Evolutionary conservation across 2,113 vertebrate species (phyloP).

Genomic region (Halichoeres trimaculatus): DNA sequence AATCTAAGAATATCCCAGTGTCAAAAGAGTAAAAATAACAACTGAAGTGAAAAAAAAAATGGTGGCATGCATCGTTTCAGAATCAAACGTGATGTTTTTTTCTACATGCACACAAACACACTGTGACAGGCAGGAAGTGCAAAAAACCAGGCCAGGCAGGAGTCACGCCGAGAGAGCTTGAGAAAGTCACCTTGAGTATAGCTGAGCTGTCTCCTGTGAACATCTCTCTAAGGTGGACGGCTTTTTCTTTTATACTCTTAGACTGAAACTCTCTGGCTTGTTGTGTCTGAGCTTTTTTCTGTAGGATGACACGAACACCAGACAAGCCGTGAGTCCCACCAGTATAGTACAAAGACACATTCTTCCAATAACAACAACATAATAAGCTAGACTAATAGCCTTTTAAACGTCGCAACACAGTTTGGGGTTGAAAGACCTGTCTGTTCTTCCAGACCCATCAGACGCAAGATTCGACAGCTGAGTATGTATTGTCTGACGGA

Average conservation of each 20-base stretch:
- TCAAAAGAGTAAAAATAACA: neutral
- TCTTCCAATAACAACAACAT: conserved; percentile 33
- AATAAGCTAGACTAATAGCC: conserved; percentile 53
- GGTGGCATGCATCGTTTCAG: conserved; percentile 12
- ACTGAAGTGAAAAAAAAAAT: neutral
- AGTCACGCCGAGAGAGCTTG: conserved; percentile 36
- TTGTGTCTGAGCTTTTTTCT: conserved; percentile 94
- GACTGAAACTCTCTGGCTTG: conserved; percentile 94
- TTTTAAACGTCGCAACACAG: conserved; percentile 31
- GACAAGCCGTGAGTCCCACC: conserved; percentile 36
- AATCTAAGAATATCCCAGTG: neutral
- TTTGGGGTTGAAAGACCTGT: conserved; percentile 52
- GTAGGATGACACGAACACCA: conserved; percentile 64
- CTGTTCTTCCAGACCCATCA: conserved; percentile 41
- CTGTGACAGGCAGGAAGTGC: conserved; percentile 1
- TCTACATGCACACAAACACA: conserved; percentile 43
- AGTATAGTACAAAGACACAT: conserved; percentile 8
- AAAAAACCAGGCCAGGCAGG: conserved; percentile 16
- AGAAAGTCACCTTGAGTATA: conserved; percentile 89
- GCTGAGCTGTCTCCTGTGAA: conserved; percentile 85
- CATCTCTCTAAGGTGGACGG: conserved; percentile 90
- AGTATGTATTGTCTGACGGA: conserved; percentile 28
- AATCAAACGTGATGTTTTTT: conserved; percentile 26
- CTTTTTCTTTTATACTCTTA: conserved; percentile 98
- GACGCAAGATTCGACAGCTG: conserved; percentile 42